Percentiles rank a stretch among this genome's conserved stretches.
Conservation (phyloP, 2,797 vertebrate genomes). For the Neostethus bicornis region DNA sequence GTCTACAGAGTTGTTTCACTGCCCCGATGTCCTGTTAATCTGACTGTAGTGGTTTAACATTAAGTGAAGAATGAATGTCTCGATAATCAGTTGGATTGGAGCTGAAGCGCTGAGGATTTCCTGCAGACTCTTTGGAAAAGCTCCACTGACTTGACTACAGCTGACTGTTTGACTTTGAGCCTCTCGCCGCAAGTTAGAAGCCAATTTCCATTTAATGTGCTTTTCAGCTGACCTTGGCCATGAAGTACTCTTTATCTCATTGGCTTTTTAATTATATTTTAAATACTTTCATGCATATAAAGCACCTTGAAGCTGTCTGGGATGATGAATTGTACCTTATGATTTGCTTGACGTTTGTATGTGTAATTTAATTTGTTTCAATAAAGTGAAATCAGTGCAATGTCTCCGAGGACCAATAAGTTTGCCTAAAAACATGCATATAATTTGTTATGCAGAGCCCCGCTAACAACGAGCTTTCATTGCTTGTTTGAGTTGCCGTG, state of each 20-base stretch:
- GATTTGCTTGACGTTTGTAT: neutral
- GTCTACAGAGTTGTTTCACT: too few relatives aligned
- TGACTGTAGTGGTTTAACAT: conserved; percentile 37
- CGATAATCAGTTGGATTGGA: conserved; percentile 30
- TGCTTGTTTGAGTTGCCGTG: too few relatives aligned
- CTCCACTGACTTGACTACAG: conserved; percentile 6
- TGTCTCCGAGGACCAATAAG: neutral
- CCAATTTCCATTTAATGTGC: conserved; percentile 14
- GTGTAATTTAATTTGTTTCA: neutral
- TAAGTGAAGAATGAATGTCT: conserved; percentile 9
- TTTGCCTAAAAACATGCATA: neutral
- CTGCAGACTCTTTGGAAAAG: conserved; percentile 13
- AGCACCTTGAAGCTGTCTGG: conserved; percentile 5
- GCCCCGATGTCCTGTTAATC: conserved; percentile 39
- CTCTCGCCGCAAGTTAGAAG: conserved; percentile 13
- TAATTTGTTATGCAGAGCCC: neutral
- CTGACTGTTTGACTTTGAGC: conserved; percentile 31
- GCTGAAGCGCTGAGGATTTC: conserved; percentile 24
- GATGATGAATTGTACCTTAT: conserved; percentile 9
- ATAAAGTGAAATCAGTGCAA: neutral
- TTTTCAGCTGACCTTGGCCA: conserved; percentile 11
- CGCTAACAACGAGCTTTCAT: too few relatives aligned
- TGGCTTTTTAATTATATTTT: conserved; percentile 26
- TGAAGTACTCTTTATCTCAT: conserved; percentile 1
- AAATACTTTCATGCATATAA: conserved; percentile 12